These are phyloP conservation scores for Neomorphus geoffroyi DNA, from an alignment of 2,797 vertebrate genomes.

Conservation along the genomic window DNA sequence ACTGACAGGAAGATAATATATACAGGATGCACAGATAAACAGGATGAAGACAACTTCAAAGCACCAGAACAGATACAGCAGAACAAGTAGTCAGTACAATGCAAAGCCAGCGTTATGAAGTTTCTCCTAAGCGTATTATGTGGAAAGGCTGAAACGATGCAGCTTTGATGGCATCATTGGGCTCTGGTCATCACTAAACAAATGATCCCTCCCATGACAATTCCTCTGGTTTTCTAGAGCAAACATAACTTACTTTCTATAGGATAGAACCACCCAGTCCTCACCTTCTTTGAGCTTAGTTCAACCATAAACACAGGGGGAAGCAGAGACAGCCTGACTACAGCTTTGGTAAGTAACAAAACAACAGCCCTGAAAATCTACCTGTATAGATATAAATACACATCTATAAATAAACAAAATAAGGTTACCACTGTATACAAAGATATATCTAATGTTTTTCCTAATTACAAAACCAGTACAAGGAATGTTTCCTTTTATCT, in stretches of 20 bases:
- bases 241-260: neutral
- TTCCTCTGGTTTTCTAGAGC: neutral
- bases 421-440: neutral
- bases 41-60: neutral
- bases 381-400: accelerated
- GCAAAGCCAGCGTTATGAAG: neutral
- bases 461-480: neutral
- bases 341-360: neutral
- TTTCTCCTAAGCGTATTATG: neutral
- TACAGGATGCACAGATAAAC: neutral
- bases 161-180: accelerated
- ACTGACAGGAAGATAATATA: neutral
- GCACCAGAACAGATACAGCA: neutral
- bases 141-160: neutral
- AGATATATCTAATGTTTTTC: neutral
- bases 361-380: neutral
- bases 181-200: neutral
- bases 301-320: neutral
- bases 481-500: neutral
- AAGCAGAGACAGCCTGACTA: neutral
- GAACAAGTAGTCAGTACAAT: neutral
- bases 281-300: neutral
- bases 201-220: neutral
- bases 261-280: neutral
- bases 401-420: neutral